Evolutionary conservation across 2,888 invertebrate genomes (phyloP).

Genomic region (Heliconius aoede): DNA sequence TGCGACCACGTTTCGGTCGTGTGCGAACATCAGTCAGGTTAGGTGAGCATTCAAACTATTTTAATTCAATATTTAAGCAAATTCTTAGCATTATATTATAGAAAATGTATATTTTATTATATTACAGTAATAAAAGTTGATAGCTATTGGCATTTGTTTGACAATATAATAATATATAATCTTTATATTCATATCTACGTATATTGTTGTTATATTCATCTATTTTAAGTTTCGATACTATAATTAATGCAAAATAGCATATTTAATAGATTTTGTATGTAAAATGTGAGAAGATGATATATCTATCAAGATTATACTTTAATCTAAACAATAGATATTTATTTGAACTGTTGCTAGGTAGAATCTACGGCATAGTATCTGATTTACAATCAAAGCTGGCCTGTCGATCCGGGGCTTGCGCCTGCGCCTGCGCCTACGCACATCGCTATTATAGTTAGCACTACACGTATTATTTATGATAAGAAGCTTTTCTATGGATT

Average conservation of each 20-base stretch:
- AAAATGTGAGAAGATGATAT: conserved; percentile 15
- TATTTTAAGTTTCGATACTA: neutral
- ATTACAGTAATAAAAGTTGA: conserved; percentile 14
- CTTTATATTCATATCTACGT: no score
- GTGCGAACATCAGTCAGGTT: conserved; percentile 71
- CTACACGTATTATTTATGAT: conserved; percentile 83
- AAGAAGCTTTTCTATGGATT: conserved; percentile 81
- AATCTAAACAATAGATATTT: conserved; percentile 36
- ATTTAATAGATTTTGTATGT: neutral
- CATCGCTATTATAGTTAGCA: conserved; percentile 74
- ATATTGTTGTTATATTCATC: neutral
- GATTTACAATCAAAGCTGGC: conserved; percentile 81
- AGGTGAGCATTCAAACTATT: conserved; percentile 39
- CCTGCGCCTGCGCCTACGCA: conserved; percentile 81
- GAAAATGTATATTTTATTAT: neutral
- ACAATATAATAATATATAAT: neutral
- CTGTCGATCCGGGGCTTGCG: conserved; percentile 77
- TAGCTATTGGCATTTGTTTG: neutral
- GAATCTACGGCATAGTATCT: conserved; percentile 52
- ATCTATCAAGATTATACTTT: conserved; percentile 15
- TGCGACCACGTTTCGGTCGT: conserved; percentile 63
- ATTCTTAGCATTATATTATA: conserved; percentile 25
- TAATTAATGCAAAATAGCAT: neutral
- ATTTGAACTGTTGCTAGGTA: conserved; percentile 48
- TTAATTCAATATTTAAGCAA: conserved; percentile 40